These are phyloP conservation scores for Hystrix brachyura DNA, from an alignment of 2,113 vertebrate genomes.

Conservation along the genomic window DNA sequence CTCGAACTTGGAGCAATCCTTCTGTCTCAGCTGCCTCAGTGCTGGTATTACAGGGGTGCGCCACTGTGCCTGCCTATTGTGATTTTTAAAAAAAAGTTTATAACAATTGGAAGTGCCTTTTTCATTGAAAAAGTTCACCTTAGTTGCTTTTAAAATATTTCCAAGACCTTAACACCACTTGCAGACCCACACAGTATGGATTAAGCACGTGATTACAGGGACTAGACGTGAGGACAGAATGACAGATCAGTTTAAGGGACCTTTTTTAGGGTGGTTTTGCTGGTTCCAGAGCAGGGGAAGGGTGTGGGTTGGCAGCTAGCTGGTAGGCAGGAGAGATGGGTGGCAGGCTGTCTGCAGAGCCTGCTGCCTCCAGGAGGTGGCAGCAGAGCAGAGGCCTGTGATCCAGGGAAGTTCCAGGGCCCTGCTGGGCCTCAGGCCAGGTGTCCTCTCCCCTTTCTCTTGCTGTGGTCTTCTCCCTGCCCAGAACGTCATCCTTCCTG, in stretches of 20 bases:
- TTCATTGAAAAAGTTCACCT: neutral
- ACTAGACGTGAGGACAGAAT: neutral
- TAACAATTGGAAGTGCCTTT: neutral
- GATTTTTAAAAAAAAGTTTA: neutral
- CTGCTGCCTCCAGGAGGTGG: neutral
- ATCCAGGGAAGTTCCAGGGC: neutral
- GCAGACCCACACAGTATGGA: neutral
- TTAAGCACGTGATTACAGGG: neutral
- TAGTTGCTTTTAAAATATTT: conserved; percentile 38
- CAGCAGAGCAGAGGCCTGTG: neutral
- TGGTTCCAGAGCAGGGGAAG: neutral
- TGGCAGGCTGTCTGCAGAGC: neutral
- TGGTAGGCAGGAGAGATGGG: neutral
- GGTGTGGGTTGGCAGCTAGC: neutral
- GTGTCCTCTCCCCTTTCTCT: neutral
- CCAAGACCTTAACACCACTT: neutral
- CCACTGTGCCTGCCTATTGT: neutral
- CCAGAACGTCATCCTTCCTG: neutral
- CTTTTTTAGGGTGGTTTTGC: neutral
- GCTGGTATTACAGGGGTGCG: neutral
- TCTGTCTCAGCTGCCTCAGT: neutral
- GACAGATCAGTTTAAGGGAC: neutral
- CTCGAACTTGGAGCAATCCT: neutral
- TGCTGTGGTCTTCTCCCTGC: neutral
- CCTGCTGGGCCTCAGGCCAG: neutral